Base-by-base conservation (phyloP, 2,888 invertebrate genomes). In the Ophraella communa region DNA sequence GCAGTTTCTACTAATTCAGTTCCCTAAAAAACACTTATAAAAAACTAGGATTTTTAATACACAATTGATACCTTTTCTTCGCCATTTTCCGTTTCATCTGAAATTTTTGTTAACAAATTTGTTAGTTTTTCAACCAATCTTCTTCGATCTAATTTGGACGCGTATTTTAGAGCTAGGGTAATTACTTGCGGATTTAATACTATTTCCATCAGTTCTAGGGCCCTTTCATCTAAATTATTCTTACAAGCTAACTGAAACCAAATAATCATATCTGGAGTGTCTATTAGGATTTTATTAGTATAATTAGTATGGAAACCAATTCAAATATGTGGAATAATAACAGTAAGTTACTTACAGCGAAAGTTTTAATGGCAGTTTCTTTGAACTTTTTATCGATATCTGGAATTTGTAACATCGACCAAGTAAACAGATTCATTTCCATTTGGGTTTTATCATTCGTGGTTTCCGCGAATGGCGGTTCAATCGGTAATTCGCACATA, bases 91-190 rank as follows among this genome's bases (percentile, higher is more conserved):
- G 73, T 68, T 11, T 73, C 74, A 57, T 73, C 72, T 7, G 71
- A 66, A 27, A 80, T 59, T 67, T 71, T 73, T 7, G 71, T 58
- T 4, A 77, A 74, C 18, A 82, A 58, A 47, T 78, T 78, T 60
- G 73, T 85, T 23, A 96, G 83, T 78, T 91, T 91, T 72, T 94
- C 92, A 0, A 92, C 92, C 47, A 97, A 84, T 74, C 92, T 89
- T 73, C 89, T 87, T 72, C 90, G 88, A 21, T 93, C 90, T 10
- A 92, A 84, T 70, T 92, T 89, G 0, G 89, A 88, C 0, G 96
- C 94, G 82, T 96, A 97, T 79, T 93, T 94, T n/a, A 93, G 90
- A 1, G 95, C 95, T 35, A 95, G 83, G 67, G 92, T 91, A 35
- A 96, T 82, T 0, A 95, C 84, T 47, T 91, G 89, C 1, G 90